Conservation (phyloP, 2,888 invertebrate genomes). For the Camponotus fellah region DNA sequence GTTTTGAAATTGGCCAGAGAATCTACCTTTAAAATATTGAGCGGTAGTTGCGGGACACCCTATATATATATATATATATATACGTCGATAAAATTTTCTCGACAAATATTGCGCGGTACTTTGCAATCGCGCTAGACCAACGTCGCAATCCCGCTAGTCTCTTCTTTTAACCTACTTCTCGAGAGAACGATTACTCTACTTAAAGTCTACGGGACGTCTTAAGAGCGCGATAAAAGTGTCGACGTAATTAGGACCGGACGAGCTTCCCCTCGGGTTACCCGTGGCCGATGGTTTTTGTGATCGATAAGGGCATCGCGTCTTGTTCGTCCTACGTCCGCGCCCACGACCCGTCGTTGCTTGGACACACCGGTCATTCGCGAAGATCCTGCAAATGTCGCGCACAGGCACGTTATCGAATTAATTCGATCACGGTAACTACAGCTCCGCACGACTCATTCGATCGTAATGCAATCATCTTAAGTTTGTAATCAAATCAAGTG, state of each 20-base stretch:
- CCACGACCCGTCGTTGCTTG: constrained; percentile 27
- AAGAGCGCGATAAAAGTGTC: constrained; percentile 29
- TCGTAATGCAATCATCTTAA: constrained; percentile 21
- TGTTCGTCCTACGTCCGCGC: constrained; percentile 28
- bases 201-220: neutral
- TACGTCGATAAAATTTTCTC: constrained; percentile 20
- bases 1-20: too few relatives aligned
- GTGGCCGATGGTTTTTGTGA: constrained; percentile 30
- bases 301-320: constrained; percentile 41
- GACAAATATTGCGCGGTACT: constrained; percentile 16
- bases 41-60: too few relatives aligned
- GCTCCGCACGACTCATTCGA: neutral
- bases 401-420: constrained; percentile 56
- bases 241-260: constrained; percentile 26
- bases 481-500: constrained; percentile 8
- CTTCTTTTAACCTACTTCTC: constrained; percentile 45
- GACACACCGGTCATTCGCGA: constrained; percentile 48
- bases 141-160: constrained; percentile 36
- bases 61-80: neutral
- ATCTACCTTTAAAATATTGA: too few relatives aligned
- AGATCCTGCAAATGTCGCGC: constrained; percentile 62
- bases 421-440: constrained; percentile 33
- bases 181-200: constrained; percentile 16
- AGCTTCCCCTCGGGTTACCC: neutral
- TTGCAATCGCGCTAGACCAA: neutral